phyloP scores from a whole-genome alignment of 2,888 invertebrate species.

The Chymomyza amoena region DNA sequence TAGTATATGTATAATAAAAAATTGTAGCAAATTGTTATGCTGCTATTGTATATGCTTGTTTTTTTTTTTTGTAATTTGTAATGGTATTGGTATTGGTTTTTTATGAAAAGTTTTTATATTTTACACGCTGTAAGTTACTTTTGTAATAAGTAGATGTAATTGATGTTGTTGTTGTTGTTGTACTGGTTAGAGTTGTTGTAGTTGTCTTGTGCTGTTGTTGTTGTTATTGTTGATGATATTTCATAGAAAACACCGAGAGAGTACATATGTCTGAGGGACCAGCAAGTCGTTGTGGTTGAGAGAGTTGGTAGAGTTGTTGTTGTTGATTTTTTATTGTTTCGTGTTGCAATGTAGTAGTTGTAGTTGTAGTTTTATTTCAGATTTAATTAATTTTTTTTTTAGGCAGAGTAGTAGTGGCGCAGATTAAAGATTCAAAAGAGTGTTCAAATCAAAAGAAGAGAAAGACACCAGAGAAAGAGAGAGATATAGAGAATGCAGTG shows the following conservation, averaged over 20 bases:
- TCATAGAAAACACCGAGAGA: constrained; percentile 65
- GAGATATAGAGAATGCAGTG: constrained; percentile 57
- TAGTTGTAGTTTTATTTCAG: constrained; percentile 13
- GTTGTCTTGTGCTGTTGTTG: constrained; percentile 40
- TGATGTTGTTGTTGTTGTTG: constrained; percentile 36
- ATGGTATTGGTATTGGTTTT: constrained; percentile 21
- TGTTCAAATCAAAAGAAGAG: constrained; percentile 61
- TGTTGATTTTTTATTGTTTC: constrained; percentile 40
- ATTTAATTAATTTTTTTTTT: constrained; percentile 19
- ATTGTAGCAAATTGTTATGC: constrained; percentile 24
- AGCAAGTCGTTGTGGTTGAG: constrained; percentile 61
- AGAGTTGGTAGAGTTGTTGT: constrained; percentile 48
- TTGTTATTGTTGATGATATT: constrained; percentile 50
- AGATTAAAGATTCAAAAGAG: constrained; percentile 66
- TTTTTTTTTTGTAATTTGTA: no score
- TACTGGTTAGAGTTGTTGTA: constrained; percentile 37
- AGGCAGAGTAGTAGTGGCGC: constrained; percentile 67
- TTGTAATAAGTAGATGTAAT: constrained; percentile 50
- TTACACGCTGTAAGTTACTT: constrained; percentile 42
- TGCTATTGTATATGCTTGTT: no score
- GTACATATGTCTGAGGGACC: constrained; percentile 61
- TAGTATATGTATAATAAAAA: constrained; percentile 29
- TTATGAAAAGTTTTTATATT: constrained; percentile 31
- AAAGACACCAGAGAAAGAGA: constrained; percentile 64
- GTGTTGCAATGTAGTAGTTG: constrained; percentile 47